Conservation (phyloP, 2,113 vertebrate genomes). For the Zosterops borbonicus region DNA sequence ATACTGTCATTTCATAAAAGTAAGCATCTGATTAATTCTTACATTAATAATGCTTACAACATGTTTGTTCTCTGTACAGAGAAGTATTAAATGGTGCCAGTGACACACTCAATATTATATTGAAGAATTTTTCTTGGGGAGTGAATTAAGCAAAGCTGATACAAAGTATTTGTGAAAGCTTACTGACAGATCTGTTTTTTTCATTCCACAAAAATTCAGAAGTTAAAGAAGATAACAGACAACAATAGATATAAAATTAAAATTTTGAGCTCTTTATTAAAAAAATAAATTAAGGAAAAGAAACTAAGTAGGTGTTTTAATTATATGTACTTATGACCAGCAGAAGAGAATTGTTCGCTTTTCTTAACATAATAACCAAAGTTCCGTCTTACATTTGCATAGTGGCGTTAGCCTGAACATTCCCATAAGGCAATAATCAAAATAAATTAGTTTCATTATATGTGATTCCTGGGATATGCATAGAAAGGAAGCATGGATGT, state of each 20-base stretch:
- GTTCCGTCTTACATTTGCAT: not conserved
- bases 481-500: not conserved
- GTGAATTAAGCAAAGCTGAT: not conserved
- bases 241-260: not conserved
- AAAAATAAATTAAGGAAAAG: not conserved
- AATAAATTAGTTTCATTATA: conserved; percentile 2
- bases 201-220: not conserved
- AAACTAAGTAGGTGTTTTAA: not conserved
- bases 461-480: not conserved
- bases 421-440: not conserved
- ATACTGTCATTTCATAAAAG: not conserved
- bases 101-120: not conserved
- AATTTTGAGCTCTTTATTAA: not conserved
- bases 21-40: not conserved
- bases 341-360: not conserved
- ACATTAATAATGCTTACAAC: not conserved
- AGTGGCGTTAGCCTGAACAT: not conserved
- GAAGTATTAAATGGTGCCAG: not conserved
- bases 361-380: not conserved
- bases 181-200: not conserved
- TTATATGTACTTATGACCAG: not conserved
- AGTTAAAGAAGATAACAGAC: not conserved
- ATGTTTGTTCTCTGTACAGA: not conserved
- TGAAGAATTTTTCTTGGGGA: not conserved
- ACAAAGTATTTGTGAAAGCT: not conserved